Evolutionary conservation across 2,888 invertebrate genomes (phyloP), one percentile per base, ranked within the genome.

Genomic region (Ochlodes sylvanus): DNA sequence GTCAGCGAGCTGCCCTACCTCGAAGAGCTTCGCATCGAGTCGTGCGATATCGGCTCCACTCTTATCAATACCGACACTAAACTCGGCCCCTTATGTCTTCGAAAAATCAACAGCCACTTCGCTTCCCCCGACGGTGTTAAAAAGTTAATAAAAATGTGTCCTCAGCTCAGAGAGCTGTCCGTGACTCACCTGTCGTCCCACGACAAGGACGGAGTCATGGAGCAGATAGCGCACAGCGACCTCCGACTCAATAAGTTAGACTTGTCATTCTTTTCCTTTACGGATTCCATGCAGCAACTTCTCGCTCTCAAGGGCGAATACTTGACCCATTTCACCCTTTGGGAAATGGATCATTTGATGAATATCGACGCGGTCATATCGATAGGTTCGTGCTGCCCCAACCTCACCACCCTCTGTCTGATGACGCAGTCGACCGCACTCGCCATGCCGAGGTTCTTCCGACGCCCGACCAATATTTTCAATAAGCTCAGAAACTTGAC

Each of bases 31-130:
- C 79, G 85, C 62, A 92, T 94, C 61, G 93, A 94, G 76, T 93
- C 93, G 47, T 93, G 94, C 76, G 93, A 94, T 77, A 88, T 94
- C 61, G 93, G 93, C 27, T 89, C 93, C 0, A 93, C 92, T 5
- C 81, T 94, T 41, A 89, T 91, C 21, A 80, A 86, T n/a, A 83
- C 89, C 4, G 78, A 83, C 9, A 72, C 80, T 55, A 83, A 86
- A 2, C 85, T 92, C 64, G 90, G 89, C 15, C 92, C 93, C 0
- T 79, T 93, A 27, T 85, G 86, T 79, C 84, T 94, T 41, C 82
- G 83, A 55, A 93, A 92, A 82, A 88, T 93, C 0, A 93, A 92
- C 69, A 90, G 89, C 72, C 93, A 93, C 75, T 93, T 90, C 74
- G 90, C 89, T 41, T 90, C 93, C 38, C 89, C 88, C 7, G 87